phyloP scores from a whole-genome alignment of 2,113 vertebrate species.

The Puffinus mauretanicus region DNA sequence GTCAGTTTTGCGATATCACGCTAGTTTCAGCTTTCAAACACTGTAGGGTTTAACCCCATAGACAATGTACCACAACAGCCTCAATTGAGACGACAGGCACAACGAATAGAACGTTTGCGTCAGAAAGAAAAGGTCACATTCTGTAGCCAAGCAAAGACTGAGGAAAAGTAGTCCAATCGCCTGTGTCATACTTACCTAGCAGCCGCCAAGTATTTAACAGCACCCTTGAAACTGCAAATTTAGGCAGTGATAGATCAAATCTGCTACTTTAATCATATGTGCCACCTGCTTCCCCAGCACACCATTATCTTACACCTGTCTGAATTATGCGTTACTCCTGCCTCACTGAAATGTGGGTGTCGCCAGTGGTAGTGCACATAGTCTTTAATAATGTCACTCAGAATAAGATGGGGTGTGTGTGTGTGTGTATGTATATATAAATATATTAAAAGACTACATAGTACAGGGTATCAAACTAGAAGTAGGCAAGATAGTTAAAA shows the following conservation, averaged over 20 bases:
- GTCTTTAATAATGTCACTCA: neutral
- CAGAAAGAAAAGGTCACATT: constrained; percentile 37
- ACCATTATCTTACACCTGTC: neutral
- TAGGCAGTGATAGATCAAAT: constrained; percentile 7
- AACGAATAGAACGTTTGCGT: neutral
- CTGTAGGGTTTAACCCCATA: neutral
- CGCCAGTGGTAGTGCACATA: neutral
- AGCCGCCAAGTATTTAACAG: neutral
- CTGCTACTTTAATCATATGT: neutral
- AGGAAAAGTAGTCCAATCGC: neutral
- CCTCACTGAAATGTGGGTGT: neutral
- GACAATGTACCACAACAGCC: neutral
- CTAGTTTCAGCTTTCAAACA: constrained; percentile 13
- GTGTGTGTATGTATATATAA: neutral
- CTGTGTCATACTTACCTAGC: neutral
- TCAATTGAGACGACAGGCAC: neutral
- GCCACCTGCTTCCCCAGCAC: constrained; percentile 2
- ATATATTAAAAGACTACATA: neutral
- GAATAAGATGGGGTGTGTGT: neutral
- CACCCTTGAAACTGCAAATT: constrained; percentile 17
- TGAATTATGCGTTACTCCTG: neutral
- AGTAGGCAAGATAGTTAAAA: neutral
- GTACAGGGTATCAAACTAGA: neutral
- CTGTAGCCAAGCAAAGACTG: neutral
- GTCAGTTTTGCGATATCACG: neutral